Percentiles rank a stretch among this genome's conserved stretches.
Evolutionary conservation across 2,797 vertebrate species (phyloP).

Genomic region (Numenius phaeopus): DNA sequence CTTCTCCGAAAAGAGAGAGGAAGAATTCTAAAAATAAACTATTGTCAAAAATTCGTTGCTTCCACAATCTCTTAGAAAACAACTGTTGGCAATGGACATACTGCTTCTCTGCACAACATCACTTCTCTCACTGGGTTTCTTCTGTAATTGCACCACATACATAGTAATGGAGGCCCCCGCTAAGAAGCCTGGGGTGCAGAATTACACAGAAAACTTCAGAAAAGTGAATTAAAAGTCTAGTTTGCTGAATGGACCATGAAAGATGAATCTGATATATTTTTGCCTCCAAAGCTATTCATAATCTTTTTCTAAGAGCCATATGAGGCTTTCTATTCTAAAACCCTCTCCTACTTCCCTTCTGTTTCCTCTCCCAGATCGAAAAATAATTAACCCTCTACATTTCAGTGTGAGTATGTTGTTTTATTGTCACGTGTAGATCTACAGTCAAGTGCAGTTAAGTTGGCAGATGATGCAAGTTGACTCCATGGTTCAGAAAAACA

Average conservation of each 20-base stretch:
- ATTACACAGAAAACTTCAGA: not conserved
- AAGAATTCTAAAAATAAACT: not conserved
- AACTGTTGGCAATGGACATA: not conserved
- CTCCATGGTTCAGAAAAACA: not conserved
- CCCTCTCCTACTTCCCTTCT: not conserved
- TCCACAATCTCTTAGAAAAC: not conserved
- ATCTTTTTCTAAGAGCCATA: not conserved
- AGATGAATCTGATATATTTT: not conserved
- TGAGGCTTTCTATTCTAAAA: not conserved
- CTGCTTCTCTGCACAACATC: not conserved
- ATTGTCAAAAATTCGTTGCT: not conserved
- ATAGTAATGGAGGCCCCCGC: not conserved
- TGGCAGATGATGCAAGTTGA: not conserved
- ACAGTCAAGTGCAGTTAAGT: not conserved
- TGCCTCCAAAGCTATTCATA: not conserved
- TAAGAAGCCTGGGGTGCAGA: not conserved
- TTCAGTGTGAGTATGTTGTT: not conserved
- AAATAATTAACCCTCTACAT: not conserved
- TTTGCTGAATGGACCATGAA: not conserved
- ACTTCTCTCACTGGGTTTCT: not conserved
- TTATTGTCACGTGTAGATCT: not conserved
- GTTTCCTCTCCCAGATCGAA: not conserved
- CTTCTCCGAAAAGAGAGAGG: not conserved
- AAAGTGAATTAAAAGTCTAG: not conserved
- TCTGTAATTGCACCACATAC: not conserved